A percentile compares a stretch with the other conserved stretches of the same genome.
phyloP scores from a whole-genome alignment of 2,888 invertebrate species.

The Xylota segnis region DNA sequence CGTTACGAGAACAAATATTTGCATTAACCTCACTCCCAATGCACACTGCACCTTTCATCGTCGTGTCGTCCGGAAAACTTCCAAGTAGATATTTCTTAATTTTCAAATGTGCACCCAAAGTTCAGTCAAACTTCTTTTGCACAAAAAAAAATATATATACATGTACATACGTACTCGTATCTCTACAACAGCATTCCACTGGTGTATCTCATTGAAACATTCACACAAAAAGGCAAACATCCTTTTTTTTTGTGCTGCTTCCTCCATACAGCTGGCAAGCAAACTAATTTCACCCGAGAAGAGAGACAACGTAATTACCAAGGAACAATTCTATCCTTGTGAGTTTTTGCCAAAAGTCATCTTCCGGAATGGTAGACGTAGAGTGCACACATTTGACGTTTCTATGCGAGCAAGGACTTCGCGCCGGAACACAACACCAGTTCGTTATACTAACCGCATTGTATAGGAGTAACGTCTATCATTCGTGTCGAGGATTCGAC shows the following conservation, averaged over 20 bases:
- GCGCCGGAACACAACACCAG: neutral
- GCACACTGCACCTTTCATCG: slow-evolving; percentile 20
- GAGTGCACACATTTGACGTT: slow-evolving; percentile 1
- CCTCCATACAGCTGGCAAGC: slow-evolving; percentile 23
- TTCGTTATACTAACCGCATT: slow-evolving; percentile 40
- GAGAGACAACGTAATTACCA: slow-evolving; percentile 66
- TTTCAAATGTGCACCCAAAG: slow-evolving; percentile 39
- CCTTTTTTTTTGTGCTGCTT: neutral
- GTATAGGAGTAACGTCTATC: slow-evolving; percentile 33
- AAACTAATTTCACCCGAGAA: slow-evolving; percentile 63
- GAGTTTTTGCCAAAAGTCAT: slow-evolving; percentile 37
- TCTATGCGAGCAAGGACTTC: neutral
- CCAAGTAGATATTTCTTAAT: slow-evolving; percentile 52
- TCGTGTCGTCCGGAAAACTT: slow-evolving; percentile 5
- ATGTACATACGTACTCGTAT: too few species aligned
- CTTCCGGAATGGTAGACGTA: neutral
- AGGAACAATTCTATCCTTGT: slow-evolving; percentile 33
- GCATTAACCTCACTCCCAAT: slow-evolving; percentile 34
- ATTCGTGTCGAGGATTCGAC: slow-evolving; percentile 36
- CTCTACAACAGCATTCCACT: slow-evolving; percentile 15
- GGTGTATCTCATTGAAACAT: slow-evolving; percentile 48
- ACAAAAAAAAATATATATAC: too few species aligned
- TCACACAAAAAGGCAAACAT: slow-evolving; percentile 51
- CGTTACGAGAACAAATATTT: slow-evolving; percentile 72
- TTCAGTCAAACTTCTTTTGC: slow-evolving; percentile 39